Percentiles rank a stretch among this genome's conserved stretches.
These are phyloP conservation scores for Procavia capensis DNA, from an alignment of 2,113 vertebrate genomes.

Conservation along the genomic window DNA sequence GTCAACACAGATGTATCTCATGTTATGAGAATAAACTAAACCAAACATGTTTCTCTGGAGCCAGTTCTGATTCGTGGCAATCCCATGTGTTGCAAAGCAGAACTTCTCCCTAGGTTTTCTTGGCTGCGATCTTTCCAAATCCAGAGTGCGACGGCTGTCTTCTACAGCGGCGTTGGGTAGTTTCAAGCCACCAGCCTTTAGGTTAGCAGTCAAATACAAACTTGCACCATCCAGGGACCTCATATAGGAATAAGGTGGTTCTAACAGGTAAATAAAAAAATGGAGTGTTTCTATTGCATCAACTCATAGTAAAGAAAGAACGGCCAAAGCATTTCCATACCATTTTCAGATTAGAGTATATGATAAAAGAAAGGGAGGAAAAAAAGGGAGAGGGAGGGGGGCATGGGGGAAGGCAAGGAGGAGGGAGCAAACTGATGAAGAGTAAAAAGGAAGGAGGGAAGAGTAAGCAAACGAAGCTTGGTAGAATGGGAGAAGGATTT, in stretches of 20 bases:
- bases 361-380: background rate
- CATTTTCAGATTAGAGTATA: too few species aligned
- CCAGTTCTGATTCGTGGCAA: background rate
- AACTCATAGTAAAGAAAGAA: too few species aligned
- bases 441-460: too few species aligned
- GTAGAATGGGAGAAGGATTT: background rate
- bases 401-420: too few species aligned
- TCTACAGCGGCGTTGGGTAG: background rate
- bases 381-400: background rate
- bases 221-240: background rate
- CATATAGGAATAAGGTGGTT: accelerated
- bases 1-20: background rate
- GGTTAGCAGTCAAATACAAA: background rate
- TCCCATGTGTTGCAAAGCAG: background rate
- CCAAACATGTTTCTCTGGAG: background rate
- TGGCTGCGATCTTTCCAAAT: background rate
- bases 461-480: too few species aligned
- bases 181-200: background rate
- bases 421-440: too few species aligned
- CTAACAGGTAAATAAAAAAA: too few species aligned
- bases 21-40: background rate
- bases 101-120: background rate
- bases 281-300: background rate
- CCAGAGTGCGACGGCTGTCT: background rate
- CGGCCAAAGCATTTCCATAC: background rate